Conservation (phyloP, 2,888 invertebrate genomes). For the Sisyra nigra region DNA sequence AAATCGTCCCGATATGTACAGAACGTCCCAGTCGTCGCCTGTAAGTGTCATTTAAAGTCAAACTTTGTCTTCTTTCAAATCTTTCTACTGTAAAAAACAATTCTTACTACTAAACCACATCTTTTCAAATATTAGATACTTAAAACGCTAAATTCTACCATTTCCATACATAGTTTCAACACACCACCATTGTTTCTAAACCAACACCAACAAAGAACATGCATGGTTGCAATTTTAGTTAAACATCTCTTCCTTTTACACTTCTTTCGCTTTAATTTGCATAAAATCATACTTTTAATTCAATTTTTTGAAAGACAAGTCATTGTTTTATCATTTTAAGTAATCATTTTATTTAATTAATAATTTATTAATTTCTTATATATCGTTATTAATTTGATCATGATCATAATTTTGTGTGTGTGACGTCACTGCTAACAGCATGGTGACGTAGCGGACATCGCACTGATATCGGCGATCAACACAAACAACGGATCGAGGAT, state of each 20-base stretch:
- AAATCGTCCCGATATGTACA: slow-evolving; percentile 16
- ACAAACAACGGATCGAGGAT: background rate
- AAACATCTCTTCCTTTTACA: too few species aligned
- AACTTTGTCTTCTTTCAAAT: background rate
- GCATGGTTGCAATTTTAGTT: too few species aligned
- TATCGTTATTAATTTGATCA: background rate
- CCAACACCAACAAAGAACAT: too few species aligned
- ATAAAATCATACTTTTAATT: background rate
- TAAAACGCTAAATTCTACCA: too few species aligned
- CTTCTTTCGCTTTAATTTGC: too few species aligned
- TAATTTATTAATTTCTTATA: background rate
- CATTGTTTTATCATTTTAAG: background rate
- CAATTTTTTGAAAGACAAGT: slow-evolving; percentile 4
- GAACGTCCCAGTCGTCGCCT: slow-evolving; percentile 16
- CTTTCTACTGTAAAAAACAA: background rate
- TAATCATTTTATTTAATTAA: slow-evolving; percentile 7
- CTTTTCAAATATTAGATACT: too few species aligned
- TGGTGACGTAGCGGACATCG: slow-evolving; percentile 1
- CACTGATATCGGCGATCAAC: background rate
- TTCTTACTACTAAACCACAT: background rate
- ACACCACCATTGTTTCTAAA: too few species aligned
- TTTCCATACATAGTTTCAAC: too few species aligned
- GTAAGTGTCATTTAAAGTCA: slow-evolving; percentile 17
- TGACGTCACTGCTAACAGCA: slow-evolving; percentile 4
- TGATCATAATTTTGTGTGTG: slow-evolving; percentile 2